Base-by-base conservation (phyloP, 2,113 vertebrate species). In the Gobio gobio region DNA sequence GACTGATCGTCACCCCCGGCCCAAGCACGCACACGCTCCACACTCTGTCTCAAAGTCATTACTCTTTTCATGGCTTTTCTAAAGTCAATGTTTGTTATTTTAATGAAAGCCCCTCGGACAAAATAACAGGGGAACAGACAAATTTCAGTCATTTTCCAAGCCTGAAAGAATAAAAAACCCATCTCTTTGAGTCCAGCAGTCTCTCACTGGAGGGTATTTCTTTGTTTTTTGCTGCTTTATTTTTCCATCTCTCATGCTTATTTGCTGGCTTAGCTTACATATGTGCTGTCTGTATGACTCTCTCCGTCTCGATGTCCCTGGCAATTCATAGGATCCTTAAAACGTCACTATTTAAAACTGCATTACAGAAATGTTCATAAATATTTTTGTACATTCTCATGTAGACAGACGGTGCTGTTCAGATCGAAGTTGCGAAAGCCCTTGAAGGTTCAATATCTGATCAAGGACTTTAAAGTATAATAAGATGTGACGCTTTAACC, bases 41-140 rank as follows among this genome's bases (percentile, higher is more conserved):
- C 43, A 33, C 18, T 51, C 59, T 1, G 10, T 7, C 78, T 68
- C 78, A 81, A 81, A 81, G 78, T 81, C 78, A 81, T 81, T 68
- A 68, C 61, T 29, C 61, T 51, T 81, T 81, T 81, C 78, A 66
- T 66, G 45, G 78, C 61, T 81, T 49, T 68, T 66, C 78, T 10
- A 81, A 81, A 81, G 78, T 81, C 78, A 81, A 81, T 81, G 78
- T 81, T 81, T 81, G 78, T 81, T 81, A 68, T 68, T 81, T 81
- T 81, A 81, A 81, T 81, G 61, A 81, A 81, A 68, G 45, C 78
- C 78, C 78, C 26, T 81, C 8, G 26, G 59, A 81, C 61, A 64
- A 51, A 81, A 81, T 81, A 81, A 81, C 43, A 29, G 78, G 43
- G 61, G 61, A 66, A 49, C 78, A 29, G 78, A 81, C 74, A 76